Percentiles rank a stretch among this genome's conserved stretches.
Conservation (phyloP, 1,140 invertebrate genomes). For the Thaumetopoea pityocampa region DNA sequence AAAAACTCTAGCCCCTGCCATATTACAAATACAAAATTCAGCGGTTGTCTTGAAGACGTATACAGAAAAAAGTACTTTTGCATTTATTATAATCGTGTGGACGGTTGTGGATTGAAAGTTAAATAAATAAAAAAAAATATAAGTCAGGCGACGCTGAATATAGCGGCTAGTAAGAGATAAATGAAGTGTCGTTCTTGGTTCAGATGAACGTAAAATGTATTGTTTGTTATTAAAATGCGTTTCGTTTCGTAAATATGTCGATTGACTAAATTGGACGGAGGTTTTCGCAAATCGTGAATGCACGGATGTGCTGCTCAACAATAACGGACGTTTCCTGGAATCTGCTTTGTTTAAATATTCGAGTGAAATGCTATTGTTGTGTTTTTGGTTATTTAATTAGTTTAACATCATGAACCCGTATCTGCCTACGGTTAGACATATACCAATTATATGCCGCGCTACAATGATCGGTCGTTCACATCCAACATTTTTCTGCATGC, state of each 20-base stretch:
- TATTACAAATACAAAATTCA: no score
- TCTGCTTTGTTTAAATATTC: slow-evolving; percentile 5
- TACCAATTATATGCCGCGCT: no score
- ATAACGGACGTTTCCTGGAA: slow-evolving; percentile 7
- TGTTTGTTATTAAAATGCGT: slow-evolving; percentile 34
- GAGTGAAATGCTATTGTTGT: not conserved
- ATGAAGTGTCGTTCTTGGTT: slow-evolving; percentile 45
- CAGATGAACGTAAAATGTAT: slow-evolving; percentile 28
- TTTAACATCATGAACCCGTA: no score
- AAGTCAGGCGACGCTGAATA: slow-evolving; percentile 16
- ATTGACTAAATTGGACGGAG: slow-evolving; percentile 4
- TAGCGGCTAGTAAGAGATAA: slow-evolving; percentile 25
- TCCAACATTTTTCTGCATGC: no score
- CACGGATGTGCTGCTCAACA: slow-evolving; percentile 6
- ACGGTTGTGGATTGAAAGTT: slow-evolving; percentile 15
- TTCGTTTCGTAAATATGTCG: slow-evolving; percentile 29
- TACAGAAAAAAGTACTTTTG: no score
- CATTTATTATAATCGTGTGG: no score
- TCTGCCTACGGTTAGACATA: no score
- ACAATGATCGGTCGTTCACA: no score
- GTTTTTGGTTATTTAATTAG: no score
- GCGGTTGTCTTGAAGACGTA: no score
- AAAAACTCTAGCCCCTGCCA: no score
- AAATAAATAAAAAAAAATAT: no score
- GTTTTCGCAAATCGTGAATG: slow-evolving; percentile 5